Percentiles rank a stretch among this genome's conserved stretches.
phyloP scores from a whole-genome alignment of 2,797 vertebrate genomes.

The Macrochelys suwanniensis region DNA sequence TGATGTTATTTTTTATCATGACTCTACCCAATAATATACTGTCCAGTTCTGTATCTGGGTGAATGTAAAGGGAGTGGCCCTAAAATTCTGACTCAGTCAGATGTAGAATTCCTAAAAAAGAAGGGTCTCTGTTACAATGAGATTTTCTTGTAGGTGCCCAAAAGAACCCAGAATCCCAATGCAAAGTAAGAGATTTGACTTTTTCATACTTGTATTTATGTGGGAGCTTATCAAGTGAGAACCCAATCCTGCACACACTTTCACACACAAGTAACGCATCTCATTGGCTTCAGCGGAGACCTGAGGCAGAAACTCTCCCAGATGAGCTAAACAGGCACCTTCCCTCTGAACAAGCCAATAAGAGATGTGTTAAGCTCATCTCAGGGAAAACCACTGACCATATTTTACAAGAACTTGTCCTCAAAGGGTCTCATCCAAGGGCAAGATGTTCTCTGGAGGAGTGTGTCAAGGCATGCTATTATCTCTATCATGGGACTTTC shows the following conservation, averaged over 20 bases:
- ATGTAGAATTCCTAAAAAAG: not conserved
- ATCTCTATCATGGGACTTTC: not conserved
- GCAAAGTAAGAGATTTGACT: not conserved
- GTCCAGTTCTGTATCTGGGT: accelerated
- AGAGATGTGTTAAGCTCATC: not conserved
- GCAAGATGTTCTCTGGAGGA: not conserved
- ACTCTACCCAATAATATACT: accelerated
- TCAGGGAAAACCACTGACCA: accelerated
- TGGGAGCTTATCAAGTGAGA: not conserved
- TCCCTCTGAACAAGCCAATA: accelerated
- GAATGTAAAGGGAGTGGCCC: not conserved
- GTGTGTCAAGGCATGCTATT: not conserved
- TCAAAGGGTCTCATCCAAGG: not conserved
- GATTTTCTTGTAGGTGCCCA: not conserved
- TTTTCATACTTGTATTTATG: not conserved
- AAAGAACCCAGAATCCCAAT: not conserved
- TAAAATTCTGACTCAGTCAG: not conserved
- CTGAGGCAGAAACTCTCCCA: not conserved
- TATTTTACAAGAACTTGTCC: not conserved
- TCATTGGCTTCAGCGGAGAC: not conserved
- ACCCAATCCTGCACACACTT: conserved; percentile 3
- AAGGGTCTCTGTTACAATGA: not conserved
- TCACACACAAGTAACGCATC: not conserved
- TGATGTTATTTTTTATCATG: not conserved
- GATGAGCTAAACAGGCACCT: not conserved